Percentiles rank a stretch among this genome's conserved stretches.
Evolutionary conservation across 2,888 invertebrate genomes (phyloP).

Genomic region (Dynastes tityus): DNA sequence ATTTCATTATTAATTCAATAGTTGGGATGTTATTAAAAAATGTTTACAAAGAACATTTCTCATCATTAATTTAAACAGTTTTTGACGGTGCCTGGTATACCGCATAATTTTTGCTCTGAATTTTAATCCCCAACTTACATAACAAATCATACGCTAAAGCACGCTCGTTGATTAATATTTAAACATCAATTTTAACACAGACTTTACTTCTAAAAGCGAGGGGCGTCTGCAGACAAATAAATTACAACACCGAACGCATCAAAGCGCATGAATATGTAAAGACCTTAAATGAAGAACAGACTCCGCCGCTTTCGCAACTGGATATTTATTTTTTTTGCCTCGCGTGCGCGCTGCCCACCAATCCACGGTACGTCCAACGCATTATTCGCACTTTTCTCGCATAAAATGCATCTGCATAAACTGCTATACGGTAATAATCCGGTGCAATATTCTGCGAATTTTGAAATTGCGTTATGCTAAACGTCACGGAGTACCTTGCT

Average conservation of each 20-base stretch:
- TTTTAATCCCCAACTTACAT: slow-evolving; percentile 5
- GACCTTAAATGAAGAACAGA: slow-evolving; percentile 15
- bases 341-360: slow-evolving; percentile 1
- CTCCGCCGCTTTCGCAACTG: slow-evolving; percentile 22
- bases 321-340: slow-evolving; percentile 1
- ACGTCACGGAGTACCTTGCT: not conserved
- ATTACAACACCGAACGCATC: slow-evolving; percentile 23
- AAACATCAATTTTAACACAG: slow-evolving; percentile 26
- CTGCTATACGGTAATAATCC: slow-evolving; percentile 12
- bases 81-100: not conserved
- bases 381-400: slow-evolving; percentile 4
- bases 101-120: not conserved
- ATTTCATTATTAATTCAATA: too few species aligned
- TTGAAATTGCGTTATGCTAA: slow-evolving; percentile 12
- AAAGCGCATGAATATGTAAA: slow-evolving; percentile 33
- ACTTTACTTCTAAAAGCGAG: slow-evolving; percentile 12
- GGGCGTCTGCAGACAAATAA: slow-evolving; percentile 23
- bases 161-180: slow-evolving; percentile 3
- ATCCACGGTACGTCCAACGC: not conserved
- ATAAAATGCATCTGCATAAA: slow-evolving; percentile 16
- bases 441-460: slow-evolving; percentile 19
- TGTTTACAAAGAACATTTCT: too few species aligned
- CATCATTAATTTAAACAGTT: not conserved
- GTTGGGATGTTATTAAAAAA: too few species aligned
- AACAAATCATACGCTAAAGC: not conserved